Base-by-base conservation (phyloP, 2,113 vertebrate species). In the Aptenodytes patagonicus region DNA sequence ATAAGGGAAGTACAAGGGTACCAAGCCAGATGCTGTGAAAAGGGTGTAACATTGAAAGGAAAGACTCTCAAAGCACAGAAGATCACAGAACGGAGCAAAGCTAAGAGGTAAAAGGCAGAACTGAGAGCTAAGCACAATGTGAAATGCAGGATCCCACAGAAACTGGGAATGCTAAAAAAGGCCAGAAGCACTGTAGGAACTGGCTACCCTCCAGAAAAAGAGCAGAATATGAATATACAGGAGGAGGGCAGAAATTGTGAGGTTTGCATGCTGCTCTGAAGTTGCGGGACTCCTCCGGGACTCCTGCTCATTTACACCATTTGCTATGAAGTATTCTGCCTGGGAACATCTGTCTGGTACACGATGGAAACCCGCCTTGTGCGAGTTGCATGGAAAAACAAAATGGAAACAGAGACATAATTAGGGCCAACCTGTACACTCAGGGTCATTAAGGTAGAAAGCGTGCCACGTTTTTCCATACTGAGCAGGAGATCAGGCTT, bases 21-120 rank as follows among this genome's bases (percentile, higher is more conserved):
- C 69, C 42, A 36, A 78, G 65, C 11, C 80, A 89, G 94, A 51
- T 44, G 55, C 72, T 93, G 71, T 75, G 51, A 78, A 62, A 78
- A 87, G 38, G 47, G 49, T 0, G 0, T 54, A 77, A 71, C 15
- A 47, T 3, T 21, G 71, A 77, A 82, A 89, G 52, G n/a, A 44
- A 46, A 40, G 51, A 57, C 62, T 60, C 77, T 70, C 72, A 87
- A 93, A 89, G 89, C 68, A 83, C 32, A 83, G 36, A 44, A 54
- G 82, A 73, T 60, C 92, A 89, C 66, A 68, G 80, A 70, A 52
- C 2, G 0, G 49, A 90, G 46, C 64, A 55, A 61, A 77, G 55
- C 28, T 40, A 62, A 61, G 25, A 89, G 85, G 66, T 58, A 77
- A 95, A 90, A 95, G 38, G 64, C 64, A 95, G 86, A 90, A 92